Conservation (phyloP, 2,797 vertebrate species). For the Natrix natrix region DNA sequence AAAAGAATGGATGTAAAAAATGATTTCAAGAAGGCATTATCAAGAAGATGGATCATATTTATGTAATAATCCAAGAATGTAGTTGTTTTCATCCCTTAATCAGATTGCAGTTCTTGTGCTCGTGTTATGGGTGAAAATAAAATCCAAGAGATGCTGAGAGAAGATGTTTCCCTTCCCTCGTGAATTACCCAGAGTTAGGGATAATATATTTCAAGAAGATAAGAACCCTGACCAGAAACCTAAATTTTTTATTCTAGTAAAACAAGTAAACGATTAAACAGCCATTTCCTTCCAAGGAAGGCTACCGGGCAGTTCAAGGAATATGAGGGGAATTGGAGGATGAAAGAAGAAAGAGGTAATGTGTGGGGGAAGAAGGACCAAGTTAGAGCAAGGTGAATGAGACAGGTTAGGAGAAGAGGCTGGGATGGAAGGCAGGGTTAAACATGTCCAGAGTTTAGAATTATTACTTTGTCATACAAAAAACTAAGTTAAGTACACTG, state of each 20-base stretch:
- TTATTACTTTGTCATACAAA: no score
- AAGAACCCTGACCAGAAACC: not conserved
- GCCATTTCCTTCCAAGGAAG: not conserved
- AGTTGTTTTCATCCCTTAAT: not conserved
- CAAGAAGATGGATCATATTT: not conserved
- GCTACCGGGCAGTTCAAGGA: not conserved
- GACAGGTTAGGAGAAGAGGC: no score
- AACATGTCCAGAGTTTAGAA: no score
- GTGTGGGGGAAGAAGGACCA: not conserved
- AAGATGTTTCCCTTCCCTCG: not conserved
- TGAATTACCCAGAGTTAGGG: not conserved
- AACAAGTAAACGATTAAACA: not conserved
- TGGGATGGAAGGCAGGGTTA: no score
- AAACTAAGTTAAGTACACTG: no score
- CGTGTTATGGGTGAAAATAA: not conserved
- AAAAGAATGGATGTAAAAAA: not conserved
- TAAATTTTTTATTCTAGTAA: not conserved
- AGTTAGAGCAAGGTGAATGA: not conserved
- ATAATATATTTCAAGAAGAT: not conserved
- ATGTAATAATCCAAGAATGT: not conserved
- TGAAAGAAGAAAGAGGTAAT: not conserved
- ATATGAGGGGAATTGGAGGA: not conserved
- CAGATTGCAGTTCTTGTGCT: not conserved
- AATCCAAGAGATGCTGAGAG: not conserved
- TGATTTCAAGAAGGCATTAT: not conserved